Evolutionary conservation across 2,888 invertebrate genomes (phyloP).

Genomic region (Trissolcus brochymenae): DNA sequence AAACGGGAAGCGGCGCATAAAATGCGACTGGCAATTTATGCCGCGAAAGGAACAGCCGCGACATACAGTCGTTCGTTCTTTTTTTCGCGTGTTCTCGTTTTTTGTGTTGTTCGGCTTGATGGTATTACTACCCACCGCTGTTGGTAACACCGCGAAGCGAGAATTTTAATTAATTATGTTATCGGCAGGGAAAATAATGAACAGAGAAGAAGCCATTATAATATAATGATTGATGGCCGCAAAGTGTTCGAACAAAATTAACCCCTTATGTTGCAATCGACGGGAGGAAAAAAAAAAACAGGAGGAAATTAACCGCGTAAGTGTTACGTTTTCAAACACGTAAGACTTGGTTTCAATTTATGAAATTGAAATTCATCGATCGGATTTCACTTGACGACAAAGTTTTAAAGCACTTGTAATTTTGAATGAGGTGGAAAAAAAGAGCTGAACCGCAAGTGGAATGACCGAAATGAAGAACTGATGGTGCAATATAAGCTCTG

Average conservation of each 20-base stretch:
- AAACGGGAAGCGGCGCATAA: conserved; percentile 58
- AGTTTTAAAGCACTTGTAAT: too few species aligned
- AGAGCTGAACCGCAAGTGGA: not conserved
- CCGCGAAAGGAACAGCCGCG: conserved; percentile 51
- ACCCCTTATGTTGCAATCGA: too few species aligned
- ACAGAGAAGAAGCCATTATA: conserved; percentile 4
- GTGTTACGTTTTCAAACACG: too few species aligned
- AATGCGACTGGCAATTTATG: conserved; percentile 64
- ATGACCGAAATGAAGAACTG: conserved; percentile 7
- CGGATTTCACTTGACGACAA: too few species aligned
- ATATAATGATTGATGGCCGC: conserved; percentile 4
- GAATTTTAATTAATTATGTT: conserved; percentile 40
- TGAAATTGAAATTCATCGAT: too few species aligned
- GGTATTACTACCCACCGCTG: conserved; percentile 8
- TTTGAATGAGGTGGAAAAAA: too few species aligned
- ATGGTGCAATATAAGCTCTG: conserved; percentile 24
- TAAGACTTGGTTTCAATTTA: too few species aligned
- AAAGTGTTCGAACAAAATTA: not conserved
- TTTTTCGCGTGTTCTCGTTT: conserved; percentile 39
- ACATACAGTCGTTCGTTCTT: conserved; percentile 59
- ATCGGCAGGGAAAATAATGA: not conserved
- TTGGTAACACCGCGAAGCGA: conserved; percentile 16
- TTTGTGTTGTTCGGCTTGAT: conserved; percentile 19
- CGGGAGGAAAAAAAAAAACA: too few species aligned
- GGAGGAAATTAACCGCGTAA: too few species aligned